These are phyloP conservation scores for Lasioglossum villosulum DNA, from an alignment of 2,888 invertebrate species.

Conservation along the genomic window DNA sequence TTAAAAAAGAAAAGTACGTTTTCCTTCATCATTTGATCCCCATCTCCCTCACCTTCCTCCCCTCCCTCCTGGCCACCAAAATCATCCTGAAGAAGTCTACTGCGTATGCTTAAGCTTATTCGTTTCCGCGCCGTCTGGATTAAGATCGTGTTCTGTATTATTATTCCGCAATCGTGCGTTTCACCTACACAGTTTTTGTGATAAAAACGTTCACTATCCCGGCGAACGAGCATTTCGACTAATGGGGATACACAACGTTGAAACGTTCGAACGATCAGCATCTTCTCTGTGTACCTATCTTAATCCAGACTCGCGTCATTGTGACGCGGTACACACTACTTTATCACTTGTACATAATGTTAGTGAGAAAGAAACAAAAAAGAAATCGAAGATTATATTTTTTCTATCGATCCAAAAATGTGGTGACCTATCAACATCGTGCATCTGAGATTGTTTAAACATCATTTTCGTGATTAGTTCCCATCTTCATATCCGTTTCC, in stretches of 20 bases:
- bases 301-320: constrained; percentile 73
- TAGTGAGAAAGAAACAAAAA: constrained; percentile 77
- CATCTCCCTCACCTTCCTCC: constrained; percentile 38
- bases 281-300: constrained; percentile 58
- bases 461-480: constrained; percentile 34
- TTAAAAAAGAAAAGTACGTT: constrained; percentile 70
- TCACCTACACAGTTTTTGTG: constrained; percentile 54
- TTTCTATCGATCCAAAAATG: constrained; percentile 83
- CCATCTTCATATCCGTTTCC: constrained; percentile 48
- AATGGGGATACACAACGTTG: not conserved
- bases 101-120: constrained; percentile 80
- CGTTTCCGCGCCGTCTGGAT: constrained; percentile 74
- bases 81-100: constrained; percentile 67
- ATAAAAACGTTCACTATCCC: constrained; percentile 53
- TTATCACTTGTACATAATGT: constrained; percentile 83
- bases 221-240: constrained; percentile 3
- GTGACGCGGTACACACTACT: constrained; percentile 81
- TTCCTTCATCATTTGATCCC: constrained; percentile 71
- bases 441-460: constrained; percentile 75
- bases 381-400: constrained; percentile 83
- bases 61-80: not conserved
- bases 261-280: constrained; percentile 41
- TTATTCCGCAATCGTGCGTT: constrained; percentile 44
- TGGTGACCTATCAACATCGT: constrained; percentile 82
- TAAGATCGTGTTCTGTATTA: constrained; percentile 56